These are phyloP conservation scores for Cephus pygmeus DNA, from an alignment of 2,888 invertebrate genomes.

Conservation along the genomic window DNA sequence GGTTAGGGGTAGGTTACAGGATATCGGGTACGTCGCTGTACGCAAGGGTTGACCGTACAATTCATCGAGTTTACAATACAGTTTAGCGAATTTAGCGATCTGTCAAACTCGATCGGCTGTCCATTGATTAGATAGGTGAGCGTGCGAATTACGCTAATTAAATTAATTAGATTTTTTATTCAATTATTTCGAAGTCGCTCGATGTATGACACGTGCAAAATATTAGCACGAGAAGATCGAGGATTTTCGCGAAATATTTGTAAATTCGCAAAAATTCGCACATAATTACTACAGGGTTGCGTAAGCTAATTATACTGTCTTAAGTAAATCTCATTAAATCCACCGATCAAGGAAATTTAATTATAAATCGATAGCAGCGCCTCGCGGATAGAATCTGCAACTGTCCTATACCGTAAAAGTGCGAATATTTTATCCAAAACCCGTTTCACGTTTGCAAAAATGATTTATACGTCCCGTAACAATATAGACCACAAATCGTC, in stretches of 20 bases:
- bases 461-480: background rate
- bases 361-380: background rate
- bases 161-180: background rate
- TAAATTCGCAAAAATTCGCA: background rate
- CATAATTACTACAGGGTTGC: background rate
- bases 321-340: background rate
- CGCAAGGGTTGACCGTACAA: background rate
- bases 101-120: background rate
- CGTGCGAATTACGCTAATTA: background rate
- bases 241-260: background rate
- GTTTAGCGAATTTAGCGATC: background rate
- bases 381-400: background rate
- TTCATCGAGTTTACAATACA: background rate
- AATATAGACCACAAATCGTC: background rate
- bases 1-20: background rate
- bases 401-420: background rate
- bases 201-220: too few species aligned
- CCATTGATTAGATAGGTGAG: background rate
- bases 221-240: background rate
- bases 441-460: background rate
- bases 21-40: background rate
- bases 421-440: background rate
- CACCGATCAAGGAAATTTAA: too few species aligned
- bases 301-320: constrained; percentile 5
- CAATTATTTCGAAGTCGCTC: background rate